These are phyloP conservation scores for Lycodopsis pacificus DNA, from an alignment of 2,797 vertebrate species.

Conservation along the genomic window DNA sequence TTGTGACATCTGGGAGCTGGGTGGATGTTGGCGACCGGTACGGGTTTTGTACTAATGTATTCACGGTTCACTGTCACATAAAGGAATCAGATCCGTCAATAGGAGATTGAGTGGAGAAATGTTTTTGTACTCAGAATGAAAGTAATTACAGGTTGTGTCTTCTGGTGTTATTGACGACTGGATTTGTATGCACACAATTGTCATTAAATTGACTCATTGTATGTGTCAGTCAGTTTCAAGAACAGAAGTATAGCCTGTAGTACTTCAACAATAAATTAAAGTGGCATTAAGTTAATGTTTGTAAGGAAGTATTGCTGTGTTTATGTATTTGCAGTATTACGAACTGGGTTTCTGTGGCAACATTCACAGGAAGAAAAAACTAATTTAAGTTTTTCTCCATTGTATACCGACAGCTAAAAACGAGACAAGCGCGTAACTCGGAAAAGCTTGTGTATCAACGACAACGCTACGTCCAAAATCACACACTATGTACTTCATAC, in stretches of 20 bases:
- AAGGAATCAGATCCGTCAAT: conserved; percentile 70
- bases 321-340: not conserved
- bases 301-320: not conserved
- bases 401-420: not conserved
- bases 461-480: not conserved
- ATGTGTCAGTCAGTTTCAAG: conserved; percentile 26
- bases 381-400: not conserved
- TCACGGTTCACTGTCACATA: conserved; percentile 47
- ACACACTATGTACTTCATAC: no score
- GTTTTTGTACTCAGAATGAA: conserved; percentile 61
- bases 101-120: conserved; percentile 50
- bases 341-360: not conserved
- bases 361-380: not conserved
- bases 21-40: conserved; percentile 33
- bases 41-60: conserved; percentile 51
- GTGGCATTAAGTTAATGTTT: not conserved
- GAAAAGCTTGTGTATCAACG: not conserved
- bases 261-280: conserved; percentile 4
- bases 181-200: conserved; percentile 23
- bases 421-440: not conserved
- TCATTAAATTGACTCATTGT: not conserved
- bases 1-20: conserved; percentile 75
- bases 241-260: not conserved
- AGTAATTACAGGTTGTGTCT: conserved; percentile 46
- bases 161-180: conserved; percentile 37